Base-by-base conservation (phyloP, 2,888 invertebrate genomes). In the Eucera pruinosa region DNA sequence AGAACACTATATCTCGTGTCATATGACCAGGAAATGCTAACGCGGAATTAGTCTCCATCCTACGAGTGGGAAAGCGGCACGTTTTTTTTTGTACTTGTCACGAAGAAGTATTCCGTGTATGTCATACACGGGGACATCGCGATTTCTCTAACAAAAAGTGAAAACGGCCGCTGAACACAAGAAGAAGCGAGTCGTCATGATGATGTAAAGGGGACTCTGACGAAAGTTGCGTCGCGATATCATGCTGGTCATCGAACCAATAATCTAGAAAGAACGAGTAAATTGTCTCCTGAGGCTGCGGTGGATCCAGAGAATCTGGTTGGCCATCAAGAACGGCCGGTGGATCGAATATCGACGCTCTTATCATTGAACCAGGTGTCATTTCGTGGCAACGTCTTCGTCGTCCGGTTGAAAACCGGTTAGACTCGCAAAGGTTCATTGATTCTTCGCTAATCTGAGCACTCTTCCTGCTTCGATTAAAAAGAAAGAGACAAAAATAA, bases 371-470 rank as follows among this genome's bases (percentile, higher is more conserved):
- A 33, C 70, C 57, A 80, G 75, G 75, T 84, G 80, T 84, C 84
- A 78, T 71, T 78, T 80, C 69, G 75, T 52, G 69, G 67, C 64
- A 70, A 64, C 61, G 65, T 77, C 74, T 74, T 79, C 81, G 81
- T 80, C 80, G 66, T 82, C 78, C 74, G 73, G 71, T 48, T 50
- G 69, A 13, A 60, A 84, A 84, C 84, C 84, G 80, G 84, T 84
- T 84, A 41, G 55, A 52, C 57, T 66, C 55, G 45, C 61, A 33
- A 58, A 65, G 74, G 84, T 84, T 84, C 84, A 82, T 84, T 76
- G 78, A 84, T 80, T 84, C 80, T 55, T 57, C 66, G 68, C 62
- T 76, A 72, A 84, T 84, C 71, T 77, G 47, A 50, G 57, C 61
- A 33, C 52, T 57, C 82, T 84, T 80, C 84, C 82, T 83, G 74